Base-by-base conservation (phyloP, 2,888 invertebrate species). In the Xanthostigma xanthostigma region DNA sequence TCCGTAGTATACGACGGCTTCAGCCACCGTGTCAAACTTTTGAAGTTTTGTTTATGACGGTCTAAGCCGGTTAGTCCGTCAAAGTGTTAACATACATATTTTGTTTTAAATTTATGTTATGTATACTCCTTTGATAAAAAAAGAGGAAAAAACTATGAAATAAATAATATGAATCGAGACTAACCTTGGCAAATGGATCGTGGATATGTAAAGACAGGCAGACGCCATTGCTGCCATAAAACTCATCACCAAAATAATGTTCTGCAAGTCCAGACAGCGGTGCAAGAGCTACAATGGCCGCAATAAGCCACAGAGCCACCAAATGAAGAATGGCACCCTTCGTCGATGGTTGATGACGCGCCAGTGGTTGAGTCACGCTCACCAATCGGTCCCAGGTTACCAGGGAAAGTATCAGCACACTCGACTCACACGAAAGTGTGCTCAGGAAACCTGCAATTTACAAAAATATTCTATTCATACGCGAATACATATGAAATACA, bases 371-470 rank as follows among this genome's bases (percentile, higher is more conserved):
- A n/a, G 74, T 72, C 33, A 79, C 75, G 2, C 75, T 75, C 53
- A 76, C 67, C 54, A 77, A 71, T 11, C 79, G 69, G 59, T 79
- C 79, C 65, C 75, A 70, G 1, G 79, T 79, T 48, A 79, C 76
- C 50, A 78, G 55, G 0, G 73, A 70, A 11, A 79, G 64, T 44
- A 77, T 69, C 51, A 78, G 59, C 1, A 77, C 77, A 0, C 79
- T 79, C 4, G 76, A 73, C 60, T 78, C 76, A 50, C 74, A 76
- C 49, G 77, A 76, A 14, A 77, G 64, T 2, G 77, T 77, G 60
- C 73, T 74, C 33, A 77, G 58, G 51, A 77, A 71, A 11, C 77
- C 77, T 76, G 48, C 4, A 60, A 58, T 48, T 27, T 27, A 27
- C 27, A 27, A 27, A 27, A 27, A 27, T 17, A 2, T 17, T 17